Evolutionary conservation across 2,888 invertebrate species (phyloP).

Genomic region (Ectropis crepuscularia): DNA sequence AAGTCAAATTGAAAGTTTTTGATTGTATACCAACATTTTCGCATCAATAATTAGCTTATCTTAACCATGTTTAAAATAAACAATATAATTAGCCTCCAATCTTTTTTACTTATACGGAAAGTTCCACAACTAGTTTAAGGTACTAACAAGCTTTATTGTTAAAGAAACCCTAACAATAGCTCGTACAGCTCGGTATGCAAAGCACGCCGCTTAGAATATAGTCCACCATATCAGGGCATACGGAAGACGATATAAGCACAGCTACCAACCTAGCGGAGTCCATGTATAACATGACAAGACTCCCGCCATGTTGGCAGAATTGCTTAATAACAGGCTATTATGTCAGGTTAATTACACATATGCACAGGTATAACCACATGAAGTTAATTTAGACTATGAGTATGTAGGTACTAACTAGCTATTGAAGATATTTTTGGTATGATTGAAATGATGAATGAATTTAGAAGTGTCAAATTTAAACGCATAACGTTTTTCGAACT

Average conservation of each 20-base stretch:
- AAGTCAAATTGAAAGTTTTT: too few species aligned
- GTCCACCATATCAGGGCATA: slow-evolving; percentile 32
- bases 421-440: too few species aligned
- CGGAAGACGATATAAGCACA: slow-evolving; percentile 29
- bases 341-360: slow-evolving; percentile 70
- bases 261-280: slow-evolving; percentile 12
- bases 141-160: slow-evolving; percentile 29
- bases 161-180: slow-evolving; percentile 19
- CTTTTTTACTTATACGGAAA: too few species aligned
- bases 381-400: not conserved
- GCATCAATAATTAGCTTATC: too few species aligned
- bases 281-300: slow-evolving; percentile 51
- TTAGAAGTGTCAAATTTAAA: too few species aligned
- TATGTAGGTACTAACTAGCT: not conserved
- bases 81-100: too few species aligned
- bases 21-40: too few species aligned
- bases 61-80: too few species aligned
- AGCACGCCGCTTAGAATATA: slow-evolving; percentile 40
- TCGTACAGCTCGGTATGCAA: slow-evolving; percentile 35
- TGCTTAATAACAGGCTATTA: slow-evolving; percentile 78
- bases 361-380: slow-evolving; percentile 39
- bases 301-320: slow-evolving; percentile 66
- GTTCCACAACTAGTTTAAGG: slow-evolving; percentile 11
- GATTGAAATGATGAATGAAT: too few species aligned
- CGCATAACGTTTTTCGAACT: too few species aligned